Percentiles rank a stretch among this genome's conserved stretches.
These are phyloP conservation scores for Andrena bucephala DNA, from an alignment of 2,888 invertebrate species.

Conservation along the genomic window DNA sequence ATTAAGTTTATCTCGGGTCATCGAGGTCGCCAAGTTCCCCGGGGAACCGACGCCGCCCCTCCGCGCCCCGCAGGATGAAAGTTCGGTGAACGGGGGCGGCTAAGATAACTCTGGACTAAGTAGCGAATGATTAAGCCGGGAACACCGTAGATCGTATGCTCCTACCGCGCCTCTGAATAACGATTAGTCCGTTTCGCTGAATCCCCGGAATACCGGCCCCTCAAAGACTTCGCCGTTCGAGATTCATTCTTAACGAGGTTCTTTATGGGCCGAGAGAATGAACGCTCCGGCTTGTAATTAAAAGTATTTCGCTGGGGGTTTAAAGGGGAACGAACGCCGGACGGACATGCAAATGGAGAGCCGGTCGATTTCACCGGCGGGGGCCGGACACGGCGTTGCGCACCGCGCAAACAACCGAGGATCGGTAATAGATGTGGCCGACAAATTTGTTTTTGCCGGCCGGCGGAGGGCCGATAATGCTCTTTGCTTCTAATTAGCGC, in stretches of 20 bases:
- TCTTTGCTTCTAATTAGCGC: constrained; percentile 76
- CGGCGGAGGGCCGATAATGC: constrained; percentile 69
- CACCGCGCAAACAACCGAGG: constrained; percentile 42
- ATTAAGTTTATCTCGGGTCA: constrained; percentile 81
- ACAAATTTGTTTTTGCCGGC: constrained; percentile 64
- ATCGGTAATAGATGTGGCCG: constrained; percentile 63
- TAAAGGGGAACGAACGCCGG: background rate
- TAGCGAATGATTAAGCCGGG: constrained; percentile 68
- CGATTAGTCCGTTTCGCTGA: constrained; percentile 41
- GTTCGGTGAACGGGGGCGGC: constrained; percentile 47
- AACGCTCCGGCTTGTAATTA: background rate
- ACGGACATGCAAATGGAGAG: constrained; percentile 1
- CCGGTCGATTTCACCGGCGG: background rate
- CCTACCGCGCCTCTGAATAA: constrained; percentile 33
- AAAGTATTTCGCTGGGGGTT: background rate
- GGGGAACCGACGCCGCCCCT: constrained; percentile 43
- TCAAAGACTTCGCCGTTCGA: background rate
- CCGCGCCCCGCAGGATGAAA: constrained; percentile 47
- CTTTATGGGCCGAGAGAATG: background rate
- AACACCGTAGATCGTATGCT: constrained; percentile 47
- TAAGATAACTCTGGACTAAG: constrained; percentile 58
- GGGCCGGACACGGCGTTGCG: background rate
- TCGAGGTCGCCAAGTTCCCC: constrained; percentile 62
- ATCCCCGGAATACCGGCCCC: constrained; percentile 1
- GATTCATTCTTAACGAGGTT: background rate